Evolutionary conservation across 2,797 vertebrate genomes (phyloP).

Genomic region (Arnoldichthys spilopterus): DNA sequence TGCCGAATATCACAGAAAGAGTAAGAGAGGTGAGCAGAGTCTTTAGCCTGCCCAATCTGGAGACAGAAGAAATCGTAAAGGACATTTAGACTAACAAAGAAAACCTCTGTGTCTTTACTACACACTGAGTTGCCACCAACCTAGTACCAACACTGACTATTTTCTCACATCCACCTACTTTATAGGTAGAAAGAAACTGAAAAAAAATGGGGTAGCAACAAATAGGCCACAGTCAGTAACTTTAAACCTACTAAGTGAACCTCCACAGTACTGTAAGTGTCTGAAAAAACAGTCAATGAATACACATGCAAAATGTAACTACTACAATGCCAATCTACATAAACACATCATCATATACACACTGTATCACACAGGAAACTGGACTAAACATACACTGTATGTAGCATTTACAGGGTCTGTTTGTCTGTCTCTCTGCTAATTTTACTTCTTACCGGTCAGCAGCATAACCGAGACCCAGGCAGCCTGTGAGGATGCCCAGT

Average conservation of each 20-base stretch:
- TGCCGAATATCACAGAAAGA: slow-evolving; percentile 85
- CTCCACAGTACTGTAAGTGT: too few species aligned
- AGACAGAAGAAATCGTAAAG: background rate
- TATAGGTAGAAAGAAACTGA: background rate
- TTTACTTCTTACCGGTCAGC: slow-evolving; percentile 82
- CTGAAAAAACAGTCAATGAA: too few species aligned
- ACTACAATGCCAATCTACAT: too few species aligned
- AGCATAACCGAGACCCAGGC: slow-evolving; percentile 81
- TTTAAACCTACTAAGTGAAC: background rate
- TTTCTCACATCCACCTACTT: background rate
- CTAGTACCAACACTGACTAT: too few species aligned
- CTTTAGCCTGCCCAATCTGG: slow-evolving; percentile 84
- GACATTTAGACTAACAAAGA: background rate
- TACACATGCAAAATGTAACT: too few species aligned
- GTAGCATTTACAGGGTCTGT: background rate
- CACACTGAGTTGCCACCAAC: background rate
- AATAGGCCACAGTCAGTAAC: background rate
- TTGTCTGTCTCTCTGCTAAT: background rate
- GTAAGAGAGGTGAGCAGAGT: slow-evolving; percentile 83
- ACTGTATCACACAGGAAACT: too few species aligned
- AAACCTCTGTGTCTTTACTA: background rate
- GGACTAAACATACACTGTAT: too few species aligned
- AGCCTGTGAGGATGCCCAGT: slow-evolving; percentile 84
- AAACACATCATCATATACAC: too few species aligned
- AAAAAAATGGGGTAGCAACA: background rate